Evolutionary conservation across 2,888 invertebrate genomes (phyloP).

Genomic region (Cerastis rubricosa): DNA sequence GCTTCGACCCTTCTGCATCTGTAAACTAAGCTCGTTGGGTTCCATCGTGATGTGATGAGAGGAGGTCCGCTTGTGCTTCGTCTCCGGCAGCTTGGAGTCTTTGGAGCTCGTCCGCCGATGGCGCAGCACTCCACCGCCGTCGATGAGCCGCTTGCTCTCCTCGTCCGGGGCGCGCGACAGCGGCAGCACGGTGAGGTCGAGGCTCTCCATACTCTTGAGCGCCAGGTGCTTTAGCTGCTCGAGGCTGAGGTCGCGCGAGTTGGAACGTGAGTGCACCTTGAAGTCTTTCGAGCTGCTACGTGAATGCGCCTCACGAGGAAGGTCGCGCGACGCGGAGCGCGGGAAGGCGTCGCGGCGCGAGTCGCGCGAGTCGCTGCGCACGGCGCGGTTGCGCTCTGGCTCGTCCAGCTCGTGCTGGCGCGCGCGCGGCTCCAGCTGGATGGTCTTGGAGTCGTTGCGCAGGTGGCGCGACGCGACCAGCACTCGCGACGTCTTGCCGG

Average conservation of each 20-base stretch:
- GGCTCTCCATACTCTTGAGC: slow-evolving; percentile 87
- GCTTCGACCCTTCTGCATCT: slow-evolving; percentile 85
- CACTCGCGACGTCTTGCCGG: slow-evolving; percentile 82
- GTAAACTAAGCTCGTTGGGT: slow-evolving; percentile 81
- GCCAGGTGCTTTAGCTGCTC: slow-evolving; percentile 87
- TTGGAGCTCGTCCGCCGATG: slow-evolving; percentile 92
- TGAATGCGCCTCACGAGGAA: slow-evolving; percentile 71
- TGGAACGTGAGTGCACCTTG: slow-evolving; percentile 88
- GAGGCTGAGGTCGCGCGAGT: slow-evolving; percentile 88
- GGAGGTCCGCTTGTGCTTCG: slow-evolving; percentile 86
- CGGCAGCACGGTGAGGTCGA: slow-evolving; percentile 84
- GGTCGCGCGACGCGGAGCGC: slow-evolving; percentile 71
- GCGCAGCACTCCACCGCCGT: slow-evolving; percentile 85
- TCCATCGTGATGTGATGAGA: slow-evolving; percentile 88
- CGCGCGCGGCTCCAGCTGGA: slow-evolving; percentile 91
- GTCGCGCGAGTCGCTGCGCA: slow-evolving; percentile 76
- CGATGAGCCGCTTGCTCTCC: slow-evolving; percentile 87
- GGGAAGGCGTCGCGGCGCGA: slow-evolving; percentile 72
- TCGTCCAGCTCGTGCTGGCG: slow-evolving; percentile 83
- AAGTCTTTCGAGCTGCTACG: slow-evolving; percentile 78
- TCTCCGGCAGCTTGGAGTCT: slow-evolving; percentile 84
- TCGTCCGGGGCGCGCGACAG: slow-evolving; percentile 83
- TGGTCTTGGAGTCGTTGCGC: slow-evolving; percentile 92
- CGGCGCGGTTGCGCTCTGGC: slow-evolving; percentile 73
- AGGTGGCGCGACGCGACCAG: slow-evolving; percentile 90